A percentile compares a stretch with the other conserved stretches of the same genome.
Conservation (phyloP, 35 echinoderm and acorn worm species). For the Stichopus chloronotus region DNA sequence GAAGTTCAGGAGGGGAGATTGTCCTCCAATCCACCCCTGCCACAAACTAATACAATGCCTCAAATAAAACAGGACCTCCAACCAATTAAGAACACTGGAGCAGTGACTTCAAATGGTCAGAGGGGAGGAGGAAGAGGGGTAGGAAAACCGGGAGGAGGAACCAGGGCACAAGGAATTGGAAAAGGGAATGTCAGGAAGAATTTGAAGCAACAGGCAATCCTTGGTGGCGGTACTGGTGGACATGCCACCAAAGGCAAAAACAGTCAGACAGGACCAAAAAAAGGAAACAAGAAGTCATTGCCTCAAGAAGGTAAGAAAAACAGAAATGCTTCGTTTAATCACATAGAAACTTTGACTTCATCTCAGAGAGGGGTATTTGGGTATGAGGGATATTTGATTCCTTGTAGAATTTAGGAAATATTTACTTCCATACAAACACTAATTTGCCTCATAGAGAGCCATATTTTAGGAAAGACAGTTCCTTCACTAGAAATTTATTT, state of each 20-base stretch:
- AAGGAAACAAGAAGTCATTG: background rate
- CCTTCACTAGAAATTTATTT: too few relatives aligned
- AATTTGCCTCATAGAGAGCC: too few relatives aligned
- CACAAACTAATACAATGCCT: background rate
- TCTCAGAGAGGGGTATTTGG: too few relatives aligned
- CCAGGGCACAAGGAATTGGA: background rate
- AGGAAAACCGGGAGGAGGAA: background rate
- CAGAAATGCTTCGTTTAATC: too few relatives aligned
- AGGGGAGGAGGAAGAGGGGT: background rate
- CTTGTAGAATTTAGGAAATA: too few relatives aligned
- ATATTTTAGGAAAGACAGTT: too few relatives aligned
- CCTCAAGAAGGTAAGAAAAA: conserved; percentile 7
- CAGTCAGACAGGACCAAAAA: background rate
- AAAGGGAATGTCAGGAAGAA: conserved; percentile 13
- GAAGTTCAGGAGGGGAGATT: background rate
- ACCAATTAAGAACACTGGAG: conserved; percentile 21
- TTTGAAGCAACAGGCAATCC: conserved; percentile 46
- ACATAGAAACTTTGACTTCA: too few relatives aligned
- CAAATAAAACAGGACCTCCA: conserved; percentile 47
- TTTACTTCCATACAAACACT: too few relatives aligned
- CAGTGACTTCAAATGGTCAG: background rate
- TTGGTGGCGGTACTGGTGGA: conserved; percentile 8
- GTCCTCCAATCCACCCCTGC: background rate
- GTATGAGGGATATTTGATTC: too few relatives aligned
- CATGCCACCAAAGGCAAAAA: conserved; percentile 4